Base-by-base conservation (phyloP, 2,797 vertebrate genomes). In the Halcyon smyrnensis region DNA sequence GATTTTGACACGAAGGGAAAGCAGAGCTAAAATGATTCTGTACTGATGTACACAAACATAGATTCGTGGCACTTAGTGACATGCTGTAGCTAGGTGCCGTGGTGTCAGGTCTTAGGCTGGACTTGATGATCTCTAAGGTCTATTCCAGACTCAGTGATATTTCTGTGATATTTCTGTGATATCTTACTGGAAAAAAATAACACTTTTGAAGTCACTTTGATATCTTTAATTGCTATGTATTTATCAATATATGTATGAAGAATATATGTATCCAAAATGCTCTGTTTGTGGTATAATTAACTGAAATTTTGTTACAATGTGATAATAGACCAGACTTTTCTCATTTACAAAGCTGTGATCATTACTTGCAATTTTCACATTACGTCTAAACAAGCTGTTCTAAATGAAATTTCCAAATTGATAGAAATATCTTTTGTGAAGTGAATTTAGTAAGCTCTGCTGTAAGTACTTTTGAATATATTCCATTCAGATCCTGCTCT, bases 381-480 rank as follows among this genome's bases (percentile, higher is more conserved):
- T 74, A 43, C 11, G 36, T 76, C 18, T 59, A 85, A 64, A 25
- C 36, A 68, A 24, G 2, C 6, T 32, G 6, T 46, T 48, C 11
- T 57, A 60, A 95, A 65, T 67, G 27, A 89, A 87, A 89, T 78
- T 94, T 90, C n/a, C 60, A 87, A 91, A 87, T 46, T 56, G 9
- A 13, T 84, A 77, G 93, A 96, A 77, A 89, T 84, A 73, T 34
- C 25, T 30, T 11, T 62, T 70, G 17, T 51, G 51, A 78, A 91
- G 91, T 64, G 6, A 87, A 91, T 12, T 65, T 32, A 80, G 54
- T 53, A 57, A 63, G 39, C 24, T 87, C 8, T 69, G 4, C n/a
- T 13, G 0, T 34, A 60, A 76, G 23, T 39, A 0, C 43, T 77
- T 77, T 73, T 59, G 39, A 53, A 39, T 87, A 76, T 83, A 57